Evolutionary conservation across 1,140 invertebrate species (phyloP).

Genomic region (Saccostrea cuccullata): DNA sequence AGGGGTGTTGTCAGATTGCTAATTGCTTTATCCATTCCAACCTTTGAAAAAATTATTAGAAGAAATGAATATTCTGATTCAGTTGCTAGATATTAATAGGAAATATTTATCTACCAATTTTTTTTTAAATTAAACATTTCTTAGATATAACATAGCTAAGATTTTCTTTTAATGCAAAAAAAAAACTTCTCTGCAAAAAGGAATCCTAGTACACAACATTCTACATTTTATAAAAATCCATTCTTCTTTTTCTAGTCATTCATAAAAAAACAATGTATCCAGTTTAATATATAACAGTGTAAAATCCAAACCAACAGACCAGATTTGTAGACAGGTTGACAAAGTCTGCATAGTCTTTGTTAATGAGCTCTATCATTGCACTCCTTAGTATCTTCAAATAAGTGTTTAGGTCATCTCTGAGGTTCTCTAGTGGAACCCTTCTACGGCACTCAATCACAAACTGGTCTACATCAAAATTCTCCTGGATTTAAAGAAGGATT

Average conservation of each 20-base stretch:
- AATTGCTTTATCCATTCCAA: constrained; percentile 93
- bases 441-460: constrained; percentile 93
- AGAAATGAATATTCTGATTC: too few species aligned
- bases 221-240: too few species aligned
- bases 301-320: constrained; percentile 74
- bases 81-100: too few species aligned
- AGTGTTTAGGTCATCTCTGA: constrained; percentile 93
- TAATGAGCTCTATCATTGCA: constrained; percentile 97
- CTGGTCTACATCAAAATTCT: constrained; percentile 69
- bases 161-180: too few species aligned
- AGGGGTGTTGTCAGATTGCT: constrained; percentile 88
- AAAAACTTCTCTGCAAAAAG: too few species aligned
- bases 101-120: too few species aligned
- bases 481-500: background rate
- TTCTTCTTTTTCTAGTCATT: too few species aligned
- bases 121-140: too few species aligned
- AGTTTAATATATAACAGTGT: too few species aligned
- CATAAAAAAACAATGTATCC: too few species aligned
- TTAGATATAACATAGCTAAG: too few species aligned
- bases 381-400: constrained; percentile 93
- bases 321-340: constrained; percentile 96
- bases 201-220: too few species aligned
- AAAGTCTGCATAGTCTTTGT: constrained; percentile 98
- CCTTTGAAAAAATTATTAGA: constrained; percentile 64
- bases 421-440: constrained; percentile 88